Conservation (phyloP, 1,140 invertebrate genomes). For the Doryteuthis pealeii region DNA sequence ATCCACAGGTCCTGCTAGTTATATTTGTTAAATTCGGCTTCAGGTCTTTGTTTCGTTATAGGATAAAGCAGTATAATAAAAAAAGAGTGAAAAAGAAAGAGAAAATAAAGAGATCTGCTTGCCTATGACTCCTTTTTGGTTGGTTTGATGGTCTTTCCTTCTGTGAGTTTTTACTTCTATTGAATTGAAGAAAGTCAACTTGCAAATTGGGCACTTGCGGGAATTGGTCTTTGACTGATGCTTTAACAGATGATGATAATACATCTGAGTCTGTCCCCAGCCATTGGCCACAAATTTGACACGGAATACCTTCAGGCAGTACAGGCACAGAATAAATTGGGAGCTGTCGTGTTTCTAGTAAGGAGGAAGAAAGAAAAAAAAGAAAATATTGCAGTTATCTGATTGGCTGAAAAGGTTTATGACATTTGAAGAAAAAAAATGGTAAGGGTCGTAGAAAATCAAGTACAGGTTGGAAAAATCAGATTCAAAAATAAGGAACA, state of each 20-base stretch:
- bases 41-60: no score
- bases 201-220: constrained; percentile 51
- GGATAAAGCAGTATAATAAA: no score
- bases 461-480: no score
- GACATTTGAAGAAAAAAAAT: neutral
- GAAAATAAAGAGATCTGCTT: no score
- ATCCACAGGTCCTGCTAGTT: no score
- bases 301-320: constrained; percentile 52
- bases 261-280: constrained; percentile 56
- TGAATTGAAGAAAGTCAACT: constrained; percentile 51
- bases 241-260: constrained; percentile 54
- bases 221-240: constrained; percentile 48
- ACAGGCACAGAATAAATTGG: constrained; percentile 50
- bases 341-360: constrained; percentile 56
- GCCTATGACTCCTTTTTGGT: constrained; percentile 45
- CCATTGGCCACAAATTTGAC: constrained; percentile 52
- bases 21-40: no score
- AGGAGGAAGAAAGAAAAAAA: neutral
- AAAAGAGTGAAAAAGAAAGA: neutral
- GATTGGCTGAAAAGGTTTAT: neutral
- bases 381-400: neutral
- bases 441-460: no score
- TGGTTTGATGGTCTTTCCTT: constrained; percentile 45
- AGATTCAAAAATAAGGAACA: no score
- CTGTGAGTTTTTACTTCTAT: constrained; percentile 48